phyloP scores from a whole-genome alignment of 2,888 invertebrate genomes.

The Diplolepis rosae region DNA sequence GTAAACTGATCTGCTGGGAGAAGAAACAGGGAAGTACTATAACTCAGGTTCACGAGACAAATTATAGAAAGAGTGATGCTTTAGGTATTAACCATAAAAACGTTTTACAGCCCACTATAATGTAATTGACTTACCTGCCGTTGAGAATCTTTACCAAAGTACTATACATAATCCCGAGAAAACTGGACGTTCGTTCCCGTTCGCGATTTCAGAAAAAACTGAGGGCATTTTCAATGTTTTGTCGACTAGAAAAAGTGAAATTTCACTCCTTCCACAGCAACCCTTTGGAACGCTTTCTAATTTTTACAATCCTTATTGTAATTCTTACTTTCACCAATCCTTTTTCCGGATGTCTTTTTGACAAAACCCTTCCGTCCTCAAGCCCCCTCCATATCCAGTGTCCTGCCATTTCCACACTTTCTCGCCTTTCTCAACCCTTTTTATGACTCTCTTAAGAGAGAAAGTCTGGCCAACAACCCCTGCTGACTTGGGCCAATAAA shows the following conservation, averaged over 20 bases:
- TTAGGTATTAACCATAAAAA: conserved; percentile 26
- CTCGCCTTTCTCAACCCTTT: conserved; percentile 59
- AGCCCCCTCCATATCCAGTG: conserved; percentile 30
- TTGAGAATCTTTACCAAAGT: conserved; percentile 38
- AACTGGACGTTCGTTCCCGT: conserved; percentile 37
- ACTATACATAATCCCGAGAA: conserved; percentile 24
- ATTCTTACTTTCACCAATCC: conserved; percentile 58
- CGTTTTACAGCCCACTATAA: conserved; percentile 59
- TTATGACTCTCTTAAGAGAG: conserved; percentile 56
- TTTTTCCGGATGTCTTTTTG: conserved; percentile 42
- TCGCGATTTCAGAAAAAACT: conserved; percentile 50
- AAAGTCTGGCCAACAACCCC: conserved; percentile 54
- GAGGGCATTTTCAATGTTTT: conserved; percentile 35
- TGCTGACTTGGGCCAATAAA: conserved; percentile 46
- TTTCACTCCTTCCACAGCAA: conserved; percentile 59
- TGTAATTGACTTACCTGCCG: conserved; percentile 57
- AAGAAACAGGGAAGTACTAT: conserved; percentile 40
- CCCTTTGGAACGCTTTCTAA: conserved; percentile 63
- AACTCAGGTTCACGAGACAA: conserved; percentile 42
- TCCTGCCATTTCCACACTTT: conserved; percentile 5
- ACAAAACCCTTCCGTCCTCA: conserved; percentile 39
- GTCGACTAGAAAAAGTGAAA: conserved; percentile 62
- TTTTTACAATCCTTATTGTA: conserved; percentile 55
- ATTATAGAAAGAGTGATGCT: conserved; percentile 44
- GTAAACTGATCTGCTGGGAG: conserved; percentile 21